phyloP scores from a whole-genome alignment of 1,140 invertebrate species.

The Sitobion miscanthi region DNA sequence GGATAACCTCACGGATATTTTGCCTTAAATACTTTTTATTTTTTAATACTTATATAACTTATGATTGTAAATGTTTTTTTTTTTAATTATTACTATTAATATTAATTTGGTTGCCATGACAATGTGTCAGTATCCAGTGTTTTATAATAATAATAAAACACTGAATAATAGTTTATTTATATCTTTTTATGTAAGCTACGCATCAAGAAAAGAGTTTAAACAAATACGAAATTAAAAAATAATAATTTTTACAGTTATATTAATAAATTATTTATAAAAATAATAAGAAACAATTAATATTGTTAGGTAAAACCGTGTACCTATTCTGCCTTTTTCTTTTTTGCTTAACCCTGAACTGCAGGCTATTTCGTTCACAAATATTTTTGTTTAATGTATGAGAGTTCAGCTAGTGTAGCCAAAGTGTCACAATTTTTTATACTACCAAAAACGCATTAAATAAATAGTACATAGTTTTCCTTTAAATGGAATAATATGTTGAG shows the following conservation, averaged over 20 bases:
- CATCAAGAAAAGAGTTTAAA: no score
- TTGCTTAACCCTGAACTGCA: neutral
- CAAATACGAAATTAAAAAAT: no score
- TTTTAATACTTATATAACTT: no score
- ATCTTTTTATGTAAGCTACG: no score
- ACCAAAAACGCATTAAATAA: neutral
- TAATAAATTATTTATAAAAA: neutral
- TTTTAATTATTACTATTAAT: no score
- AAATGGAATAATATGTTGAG: constrained; percentile 11
- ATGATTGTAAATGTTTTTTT: no score
- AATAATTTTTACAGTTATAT: neutral
- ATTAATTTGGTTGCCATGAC: no score
- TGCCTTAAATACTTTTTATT: no score
- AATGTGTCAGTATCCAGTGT: no score
- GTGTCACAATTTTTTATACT: neutral
- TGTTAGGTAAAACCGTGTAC: neutral
- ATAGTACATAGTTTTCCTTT: neutral
- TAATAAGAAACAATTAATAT: neutral
- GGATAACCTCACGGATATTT: no score
- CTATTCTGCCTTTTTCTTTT: neutral
- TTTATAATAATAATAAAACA: no score
- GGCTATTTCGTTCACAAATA: neutral
- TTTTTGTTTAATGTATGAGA: neutral
- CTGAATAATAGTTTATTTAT: no score
- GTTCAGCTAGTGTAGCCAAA: neutral